Conservation (phyloP, 1,140 invertebrate genomes). For the Luehdorfia chinensis region DNA sequence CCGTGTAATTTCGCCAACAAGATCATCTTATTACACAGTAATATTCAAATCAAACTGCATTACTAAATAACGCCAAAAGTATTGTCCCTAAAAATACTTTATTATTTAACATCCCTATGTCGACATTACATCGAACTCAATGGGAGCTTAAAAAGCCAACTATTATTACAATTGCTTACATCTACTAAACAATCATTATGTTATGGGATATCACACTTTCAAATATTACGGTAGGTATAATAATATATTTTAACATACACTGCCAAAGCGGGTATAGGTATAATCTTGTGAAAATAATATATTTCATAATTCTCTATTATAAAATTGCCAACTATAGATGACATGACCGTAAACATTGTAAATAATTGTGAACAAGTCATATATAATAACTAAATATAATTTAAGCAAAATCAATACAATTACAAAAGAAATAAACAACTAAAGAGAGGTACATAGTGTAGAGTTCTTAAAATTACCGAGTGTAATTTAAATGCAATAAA, state of each 20-base stretch:
- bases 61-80: not conserved
- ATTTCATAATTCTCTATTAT: too few relatives aligned
- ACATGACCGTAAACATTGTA: too few relatives aligned
- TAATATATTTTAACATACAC: too few relatives aligned
- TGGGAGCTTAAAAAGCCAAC: not conserved
- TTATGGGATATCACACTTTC: slow-evolving; percentile 11
- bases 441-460: slow-evolving; percentile 2
- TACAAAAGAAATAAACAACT: too few relatives aligned
- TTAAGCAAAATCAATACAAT: too few relatives aligned
- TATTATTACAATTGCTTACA: not conserved
- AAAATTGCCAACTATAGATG: too few relatives aligned
- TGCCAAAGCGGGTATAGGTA: too few relatives aligned
- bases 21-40: slow-evolving; percentile 6
- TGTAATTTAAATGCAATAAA: slow-evolving; percentile 15
- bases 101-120: not conserved
- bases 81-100: slow-evolving; percentile 7
- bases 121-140: too few relatives aligned
- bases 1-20: not conserved
- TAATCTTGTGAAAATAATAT: too few relatives aligned
- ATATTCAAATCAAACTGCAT: slow-evolving; percentile 5
- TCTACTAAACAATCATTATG: slow-evolving; percentile 2
- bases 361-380: too few relatives aligned
- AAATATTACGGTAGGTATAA: not conserved
- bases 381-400: too few relatives aligned
- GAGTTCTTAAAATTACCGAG: slow-evolving; percentile 1